Evolutionary conservation across 2,113 vertebrate species (phyloP), one percentile per base, ranked within the genome.

Genomic region (Balaeniceps rex): DNA sequence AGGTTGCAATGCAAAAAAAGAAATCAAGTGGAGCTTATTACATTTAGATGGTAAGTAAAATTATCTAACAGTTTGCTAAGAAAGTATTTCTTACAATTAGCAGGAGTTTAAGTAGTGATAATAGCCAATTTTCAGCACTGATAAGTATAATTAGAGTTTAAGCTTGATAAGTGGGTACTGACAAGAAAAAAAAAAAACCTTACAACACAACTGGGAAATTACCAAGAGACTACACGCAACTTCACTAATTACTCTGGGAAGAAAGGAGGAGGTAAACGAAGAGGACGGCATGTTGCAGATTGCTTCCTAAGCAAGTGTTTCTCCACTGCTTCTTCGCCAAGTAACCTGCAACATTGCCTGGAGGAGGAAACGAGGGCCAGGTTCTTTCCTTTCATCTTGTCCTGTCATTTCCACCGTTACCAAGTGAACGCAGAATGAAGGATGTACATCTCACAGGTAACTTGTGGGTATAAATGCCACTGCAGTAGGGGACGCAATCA

Each of bases 91-190:
- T 97, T 85, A 96, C 83, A 96, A 97, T 97, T 96, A 97, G 89
- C 83, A 69, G 75, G 95, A 65, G 79, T 95, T 97, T 95, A 97
- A 95, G 87, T 70, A 94, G 96, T 49, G 94, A 93, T 97, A 96
- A 96, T 87, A 91, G 98, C 94, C 97, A 94, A 96, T 97, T 97
- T 97, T 96, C 97, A 97, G 97, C 96, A 90, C 93, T 97, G 98
- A 96, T 97, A 97, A 97, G 97, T 97, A 96, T 97, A 97, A 97
- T 98, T 95, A 98, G 97, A 96, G 94, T 96, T 97, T 93, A 95
- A 96, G 94, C 91, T 96, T 97, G 97, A 96, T 95, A 97, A 96
- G 97, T 93, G 94, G 87, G 88, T 68, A 90, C 93, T 94, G 96
- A 95, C 94, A 87, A 87, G 94, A 54, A 88, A 86, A 44, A 44